Evolutionary conservation across 2,797 vertebrate genomes (phyloP).

Genomic region (Mormyrops attenuatus): DNA sequence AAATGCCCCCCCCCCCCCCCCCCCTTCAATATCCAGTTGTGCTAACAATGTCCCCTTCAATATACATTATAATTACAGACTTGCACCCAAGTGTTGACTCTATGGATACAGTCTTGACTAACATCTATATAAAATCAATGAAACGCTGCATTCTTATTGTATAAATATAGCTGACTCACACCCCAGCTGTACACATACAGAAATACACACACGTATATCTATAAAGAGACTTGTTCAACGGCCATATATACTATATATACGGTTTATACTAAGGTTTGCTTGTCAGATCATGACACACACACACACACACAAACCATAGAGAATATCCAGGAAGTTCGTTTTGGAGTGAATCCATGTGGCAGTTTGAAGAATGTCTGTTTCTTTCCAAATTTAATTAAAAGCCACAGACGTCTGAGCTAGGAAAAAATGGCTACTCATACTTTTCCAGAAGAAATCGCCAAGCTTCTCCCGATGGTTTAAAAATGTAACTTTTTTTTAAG

Average conservation of each 20-base stretch:
- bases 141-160: neutral
- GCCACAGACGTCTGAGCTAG: conserved; percentile 38
- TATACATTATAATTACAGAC: neutral
- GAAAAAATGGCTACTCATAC: conserved; percentile 37
- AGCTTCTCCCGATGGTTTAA: conserved; percentile 26
- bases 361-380: conserved; percentile 43
- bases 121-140: neutral
- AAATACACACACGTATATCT: neutral
- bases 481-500: conserved; percentile 14
- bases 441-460: conserved; percentile 24
- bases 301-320: conserved; percentile 34
- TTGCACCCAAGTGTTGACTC: neutral
- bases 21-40: neutral
- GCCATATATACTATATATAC: neutral
- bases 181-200: neutral
- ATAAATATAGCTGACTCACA: neutral
- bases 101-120: neutral
- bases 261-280: neutral
- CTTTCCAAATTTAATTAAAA: conserved; percentile 47
- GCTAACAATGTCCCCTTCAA: neutral
- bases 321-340: conserved; percentile 56
- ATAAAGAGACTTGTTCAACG: neutral
- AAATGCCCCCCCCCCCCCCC: too few relatives aligned
- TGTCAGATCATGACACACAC: neutral
- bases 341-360: conserved; percentile 50